Percentiles rank a stretch among this genome's conserved stretches.
Evolutionary conservation across 1,140 invertebrate genomes (phyloP).

Genomic region (Dreissena polymorpha): DNA sequence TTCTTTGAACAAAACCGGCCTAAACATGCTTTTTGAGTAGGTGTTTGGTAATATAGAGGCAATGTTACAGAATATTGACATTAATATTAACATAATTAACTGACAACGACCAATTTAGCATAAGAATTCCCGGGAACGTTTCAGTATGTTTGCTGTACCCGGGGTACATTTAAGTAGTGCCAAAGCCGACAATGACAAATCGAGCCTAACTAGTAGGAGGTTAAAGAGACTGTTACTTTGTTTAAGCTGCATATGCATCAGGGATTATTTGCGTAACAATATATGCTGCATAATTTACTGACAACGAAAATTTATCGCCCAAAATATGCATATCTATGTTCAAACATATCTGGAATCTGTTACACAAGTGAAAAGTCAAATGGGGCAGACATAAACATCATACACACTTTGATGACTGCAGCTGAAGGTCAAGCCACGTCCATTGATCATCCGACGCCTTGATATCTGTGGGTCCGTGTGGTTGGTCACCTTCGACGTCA

Average conservation of each 20-base stretch:
- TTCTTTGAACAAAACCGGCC: no score
- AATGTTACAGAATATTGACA: no score
- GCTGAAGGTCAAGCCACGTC: conserved; percentile 74
- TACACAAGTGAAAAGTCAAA: neutral
- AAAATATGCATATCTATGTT: neutral
- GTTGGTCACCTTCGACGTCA: conserved; percentile 60
- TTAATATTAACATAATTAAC: no score
- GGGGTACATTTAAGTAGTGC: no score
- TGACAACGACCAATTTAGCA: no score
- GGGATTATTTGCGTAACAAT: neutral
- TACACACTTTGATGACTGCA: conserved; percentile 42
- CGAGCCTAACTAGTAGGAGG: no score
- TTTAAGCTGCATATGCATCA: neutral
- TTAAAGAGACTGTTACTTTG: no score
- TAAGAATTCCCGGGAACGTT: no score
- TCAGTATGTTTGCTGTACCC: no score
- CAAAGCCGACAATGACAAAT: no score
- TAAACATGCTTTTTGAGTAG: no score
- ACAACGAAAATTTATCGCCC: neutral
- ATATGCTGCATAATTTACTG: neutral
- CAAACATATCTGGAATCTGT: neutral
- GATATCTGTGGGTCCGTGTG: conserved; percentile 59
- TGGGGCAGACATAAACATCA: neutral
- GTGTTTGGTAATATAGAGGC: no score
- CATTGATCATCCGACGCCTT: conserved; percentile 77